These are phyloP conservation scores for Ommatoiulus sabulosus DNA, from an alignment of 2,888 invertebrate species.

Conservation along the genomic window DNA sequence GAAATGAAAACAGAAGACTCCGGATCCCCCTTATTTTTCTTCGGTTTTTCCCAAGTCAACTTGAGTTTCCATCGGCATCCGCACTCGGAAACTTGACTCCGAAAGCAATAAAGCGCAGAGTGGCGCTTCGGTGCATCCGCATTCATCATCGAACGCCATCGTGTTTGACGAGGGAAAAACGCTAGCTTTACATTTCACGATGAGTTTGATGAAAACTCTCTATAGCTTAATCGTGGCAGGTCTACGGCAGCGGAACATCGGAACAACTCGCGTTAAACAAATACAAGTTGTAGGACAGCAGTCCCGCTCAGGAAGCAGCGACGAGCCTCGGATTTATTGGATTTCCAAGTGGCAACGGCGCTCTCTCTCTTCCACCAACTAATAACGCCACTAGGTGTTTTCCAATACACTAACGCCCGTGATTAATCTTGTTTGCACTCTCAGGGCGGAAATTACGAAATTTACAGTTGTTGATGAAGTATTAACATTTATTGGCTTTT, in stretches of 20 bases:
- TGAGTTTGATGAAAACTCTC: conserved; percentile 32
- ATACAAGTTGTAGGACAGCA: conserved; percentile 54
- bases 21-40: neutral
- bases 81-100: conserved; percentile 6
- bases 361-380: neutral
- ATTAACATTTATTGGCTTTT: conserved; percentile 58
- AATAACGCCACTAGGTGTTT: conserved; percentile 57
- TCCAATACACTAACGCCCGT: conserved; percentile 52
- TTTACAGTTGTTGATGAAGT: conserved; percentile 59
- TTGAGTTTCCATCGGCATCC: neutral
- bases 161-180: conserved; percentile 15
- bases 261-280: conserved; percentile 47
- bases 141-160: neutral
- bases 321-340: conserved; percentile 49
- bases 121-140: neutral
- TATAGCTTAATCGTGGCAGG: conserved; percentile 45
- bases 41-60: neutral
- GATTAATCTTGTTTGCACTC: conserved; percentile 54
- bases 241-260: conserved; percentile 47
- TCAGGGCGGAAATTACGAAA: conserved; percentile 57
- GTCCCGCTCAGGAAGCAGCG: conserved; percentile 37
- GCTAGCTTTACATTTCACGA: conserved; percentile 17
- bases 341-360: conserved; percentile 52
- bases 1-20: neutral
- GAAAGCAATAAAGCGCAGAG: neutral